These are phyloP conservation scores for Ctena decussata DNA, from an alignment of 2,888 invertebrate species.

Conservation along the genomic window DNA sequence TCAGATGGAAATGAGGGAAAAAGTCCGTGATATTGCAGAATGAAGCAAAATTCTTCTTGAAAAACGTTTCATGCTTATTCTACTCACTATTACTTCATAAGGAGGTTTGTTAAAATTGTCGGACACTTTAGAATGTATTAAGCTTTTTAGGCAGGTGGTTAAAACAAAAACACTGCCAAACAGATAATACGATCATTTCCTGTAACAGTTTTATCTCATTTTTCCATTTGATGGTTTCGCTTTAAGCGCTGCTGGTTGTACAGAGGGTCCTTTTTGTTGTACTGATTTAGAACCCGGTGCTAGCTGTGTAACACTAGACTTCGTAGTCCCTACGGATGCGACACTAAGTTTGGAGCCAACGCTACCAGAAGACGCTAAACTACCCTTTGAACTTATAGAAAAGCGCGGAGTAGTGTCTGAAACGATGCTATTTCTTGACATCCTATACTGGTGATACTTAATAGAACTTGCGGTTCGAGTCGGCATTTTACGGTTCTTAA, in stretches of 20 bases:
- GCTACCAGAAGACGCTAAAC: slow-evolving; percentile 48
- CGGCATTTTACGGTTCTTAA: slow-evolving; percentile 60
- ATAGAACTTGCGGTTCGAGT: slow-evolving; percentile 56
- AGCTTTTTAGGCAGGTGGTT: too few species aligned
- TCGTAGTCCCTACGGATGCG: not conserved
- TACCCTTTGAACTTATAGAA: slow-evolving; percentile 13
- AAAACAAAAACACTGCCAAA: too few species aligned
- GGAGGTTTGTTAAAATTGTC: too few species aligned
- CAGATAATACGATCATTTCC: too few species aligned
- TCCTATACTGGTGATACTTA: slow-evolving; percentile 62
- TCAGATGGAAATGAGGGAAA: too few species aligned
- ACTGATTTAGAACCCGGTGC: not conserved
- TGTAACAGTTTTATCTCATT: not conserved
- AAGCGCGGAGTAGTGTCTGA: slow-evolving; percentile 61
- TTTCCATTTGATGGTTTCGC: not conserved
- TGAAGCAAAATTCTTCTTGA: too few species aligned
- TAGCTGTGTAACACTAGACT: not conserved
- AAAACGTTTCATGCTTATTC: too few species aligned
- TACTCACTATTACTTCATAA: too few species aligned
- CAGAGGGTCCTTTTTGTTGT: not conserved
- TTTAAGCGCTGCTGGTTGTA: not conserved
- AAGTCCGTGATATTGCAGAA: too few species aligned
- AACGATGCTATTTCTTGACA: slow-evolving; percentile 47
- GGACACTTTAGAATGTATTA: too few species aligned
- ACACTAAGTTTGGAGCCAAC: not conserved